These are phyloP conservation scores for Empis livida DNA, from an alignment of 2,888 invertebrate genomes.

Conservation along the genomic window DNA sequence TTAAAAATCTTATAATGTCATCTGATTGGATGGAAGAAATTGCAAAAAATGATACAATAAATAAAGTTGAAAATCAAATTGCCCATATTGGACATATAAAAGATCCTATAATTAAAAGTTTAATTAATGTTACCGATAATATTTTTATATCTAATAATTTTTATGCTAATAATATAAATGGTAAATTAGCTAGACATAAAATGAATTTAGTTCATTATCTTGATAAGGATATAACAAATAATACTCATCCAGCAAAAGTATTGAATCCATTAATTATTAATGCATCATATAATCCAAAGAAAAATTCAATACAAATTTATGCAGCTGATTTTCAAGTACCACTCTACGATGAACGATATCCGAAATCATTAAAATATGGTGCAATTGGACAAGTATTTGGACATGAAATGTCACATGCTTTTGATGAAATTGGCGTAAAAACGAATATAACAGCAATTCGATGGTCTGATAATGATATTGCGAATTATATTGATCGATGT, in stretches of 20 bases:
- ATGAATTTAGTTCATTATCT: background rate
- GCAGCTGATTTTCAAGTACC: background rate
- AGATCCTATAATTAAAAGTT: background rate
- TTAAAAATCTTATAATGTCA: background rate
- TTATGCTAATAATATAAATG: background rate
- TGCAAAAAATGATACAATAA: background rate
- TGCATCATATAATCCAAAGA: conserved; percentile 2
- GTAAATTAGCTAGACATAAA: background rate
- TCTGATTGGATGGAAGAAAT: background rate
- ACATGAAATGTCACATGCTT: conserved; percentile 7
- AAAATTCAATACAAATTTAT: conserved; percentile 4
- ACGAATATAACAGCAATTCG: background rate
- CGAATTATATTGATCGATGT: background rate
- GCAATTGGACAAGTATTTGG: conserved; percentile 5
- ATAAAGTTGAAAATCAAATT: no score
- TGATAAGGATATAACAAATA: background rate
- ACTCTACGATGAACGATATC: conserved; percentile 1
- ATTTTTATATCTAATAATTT: background rate
- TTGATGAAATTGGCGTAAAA: conserved; percentile 2
- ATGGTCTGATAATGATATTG: background rate
- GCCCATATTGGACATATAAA: background rate
- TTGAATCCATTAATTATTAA: conserved; percentile 2
- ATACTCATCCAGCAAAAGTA: background rate
- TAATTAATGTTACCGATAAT: background rate
- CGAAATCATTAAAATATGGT: conserved; percentile 3